Conservation (phyloP, 1,140 invertebrate genomes). For the Calliphora vicina region DNA sequence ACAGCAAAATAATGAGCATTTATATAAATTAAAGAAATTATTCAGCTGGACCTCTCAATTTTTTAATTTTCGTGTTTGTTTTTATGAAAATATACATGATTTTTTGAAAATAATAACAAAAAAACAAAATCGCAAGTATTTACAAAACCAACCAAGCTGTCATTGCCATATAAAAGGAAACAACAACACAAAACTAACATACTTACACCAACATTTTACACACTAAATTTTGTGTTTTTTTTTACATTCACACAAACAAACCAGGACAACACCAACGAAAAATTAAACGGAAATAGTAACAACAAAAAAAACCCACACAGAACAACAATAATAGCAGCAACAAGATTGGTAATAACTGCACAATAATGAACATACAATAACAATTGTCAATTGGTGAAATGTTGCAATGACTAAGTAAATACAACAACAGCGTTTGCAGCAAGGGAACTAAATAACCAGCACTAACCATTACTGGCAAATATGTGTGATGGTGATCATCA, state of each 20-base stretch:
- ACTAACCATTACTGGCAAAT: neutral
- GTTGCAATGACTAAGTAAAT: slow-evolving; percentile 15
- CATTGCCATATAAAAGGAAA: neutral
- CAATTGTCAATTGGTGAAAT: slow-evolving; percentile 30
- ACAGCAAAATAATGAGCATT: too few species aligned
- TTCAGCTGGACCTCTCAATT: too few species aligned
- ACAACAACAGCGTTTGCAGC: neutral
- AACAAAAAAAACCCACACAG: neutral
- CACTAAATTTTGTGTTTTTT: too few species aligned
- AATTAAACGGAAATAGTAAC: neutral
- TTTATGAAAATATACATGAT: too few species aligned
- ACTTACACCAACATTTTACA: neutral
- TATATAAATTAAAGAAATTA: too few species aligned
- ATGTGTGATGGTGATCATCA: neutral
- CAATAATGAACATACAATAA: slow-evolving; percentile 27
- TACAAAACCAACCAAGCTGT: slow-evolving; percentile 18
- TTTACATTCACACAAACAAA: neutral
- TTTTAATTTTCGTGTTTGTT: too few species aligned
- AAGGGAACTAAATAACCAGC: neutral
- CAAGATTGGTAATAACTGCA: slow-evolving; percentile 23
- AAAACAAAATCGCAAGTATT: neutral
- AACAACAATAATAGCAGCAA: neutral
- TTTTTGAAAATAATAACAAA: neutral
- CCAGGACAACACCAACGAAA: neutral
- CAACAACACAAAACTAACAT: neutral